A percentile compares a stretch with the other conserved stretches of the same genome.
Evolutionary conservation across 2,888 invertebrate genomes (phyloP).

Genomic region (Neoitamus cyanurus): DNA sequence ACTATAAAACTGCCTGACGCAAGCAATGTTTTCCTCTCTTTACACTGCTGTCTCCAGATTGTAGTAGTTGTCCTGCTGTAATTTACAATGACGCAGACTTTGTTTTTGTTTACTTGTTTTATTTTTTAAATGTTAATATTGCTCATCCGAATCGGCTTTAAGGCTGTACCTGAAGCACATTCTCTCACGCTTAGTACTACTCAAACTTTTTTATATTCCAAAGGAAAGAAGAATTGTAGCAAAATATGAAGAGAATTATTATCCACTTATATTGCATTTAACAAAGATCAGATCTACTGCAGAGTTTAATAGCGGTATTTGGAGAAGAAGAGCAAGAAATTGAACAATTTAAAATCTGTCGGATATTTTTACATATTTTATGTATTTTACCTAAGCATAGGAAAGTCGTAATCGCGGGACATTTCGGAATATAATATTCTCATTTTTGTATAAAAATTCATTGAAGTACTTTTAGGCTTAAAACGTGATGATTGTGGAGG

Average conservation of each 20-base stretch:
- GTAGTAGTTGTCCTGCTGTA: not conserved
- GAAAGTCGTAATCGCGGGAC: not conserved
- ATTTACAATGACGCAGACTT: not conserved
- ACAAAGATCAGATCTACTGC: not conserved
- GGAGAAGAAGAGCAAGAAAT: not conserved
- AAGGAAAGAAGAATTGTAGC: not conserved
- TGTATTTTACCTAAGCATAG: constrained; percentile 9
- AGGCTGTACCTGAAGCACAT: constrained; percentile 19
- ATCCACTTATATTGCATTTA: not conserved
- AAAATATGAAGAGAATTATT: not conserved
- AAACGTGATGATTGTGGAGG: constrained; percentile 13
- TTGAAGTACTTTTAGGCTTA: constrained; percentile 10
- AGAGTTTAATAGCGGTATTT: not conserved
- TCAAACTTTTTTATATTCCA: constrained; percentile 12
- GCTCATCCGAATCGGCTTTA: constrained; percentile 18
- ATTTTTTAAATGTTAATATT: not conserved
- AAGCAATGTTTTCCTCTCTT: constrained; percentile 19
- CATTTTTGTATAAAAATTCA: constrained; percentile 13
- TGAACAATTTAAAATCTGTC: not conserved
- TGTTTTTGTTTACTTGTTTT: not conserved
- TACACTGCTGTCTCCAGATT: not conserved
- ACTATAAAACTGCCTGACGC: constrained; percentile 13
- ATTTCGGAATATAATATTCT: not conserved
- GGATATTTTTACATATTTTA: not conserved
- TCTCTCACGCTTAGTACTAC: constrained; percentile 6